These are phyloP conservation scores for Grapholita molesta DNA, from an alignment of 1,140 invertebrate genomes.

Conservation along the genomic window DNA sequence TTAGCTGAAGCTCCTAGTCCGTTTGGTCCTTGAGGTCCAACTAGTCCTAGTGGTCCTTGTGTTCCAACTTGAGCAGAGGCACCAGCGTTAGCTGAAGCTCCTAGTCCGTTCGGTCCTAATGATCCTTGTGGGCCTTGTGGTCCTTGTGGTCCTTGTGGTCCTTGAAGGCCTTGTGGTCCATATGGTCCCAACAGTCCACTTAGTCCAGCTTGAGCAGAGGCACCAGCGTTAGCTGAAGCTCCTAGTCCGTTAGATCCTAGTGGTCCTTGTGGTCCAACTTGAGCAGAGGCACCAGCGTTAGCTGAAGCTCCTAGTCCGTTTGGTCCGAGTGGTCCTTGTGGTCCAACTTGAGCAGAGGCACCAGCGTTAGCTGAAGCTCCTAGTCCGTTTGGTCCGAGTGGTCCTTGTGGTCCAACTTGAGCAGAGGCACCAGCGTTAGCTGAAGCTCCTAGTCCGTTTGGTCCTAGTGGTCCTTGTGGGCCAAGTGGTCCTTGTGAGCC, in stretches of 20 bases:
- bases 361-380: not conserved
- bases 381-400: not conserved
- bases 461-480: not conserved
- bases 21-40: not conserved
- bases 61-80: not conserved
- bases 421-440: not conserved
- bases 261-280: not conserved
- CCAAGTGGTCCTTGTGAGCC: not conserved
- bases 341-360: not conserved
- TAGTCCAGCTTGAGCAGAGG: not conserved
- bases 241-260: not conserved
- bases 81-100: not conserved
- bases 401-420: not conserved
- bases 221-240: not conserved
- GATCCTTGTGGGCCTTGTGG: not conserved
- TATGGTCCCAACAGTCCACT: not conserved
- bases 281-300: not conserved
- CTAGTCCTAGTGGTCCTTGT: not conserved
- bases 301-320: constrained; percentile 7
- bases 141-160: not conserved
- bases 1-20: not conserved
- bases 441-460: not conserved
- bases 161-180: constrained; percentile 16
- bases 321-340: not conserved
- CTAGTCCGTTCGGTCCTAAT: constrained; percentile 12